Percentiles rank a stretch among this genome's conserved stretches.
Conservation (phyloP, 1,140 invertebrate species). For the Apis florea region DNA sequence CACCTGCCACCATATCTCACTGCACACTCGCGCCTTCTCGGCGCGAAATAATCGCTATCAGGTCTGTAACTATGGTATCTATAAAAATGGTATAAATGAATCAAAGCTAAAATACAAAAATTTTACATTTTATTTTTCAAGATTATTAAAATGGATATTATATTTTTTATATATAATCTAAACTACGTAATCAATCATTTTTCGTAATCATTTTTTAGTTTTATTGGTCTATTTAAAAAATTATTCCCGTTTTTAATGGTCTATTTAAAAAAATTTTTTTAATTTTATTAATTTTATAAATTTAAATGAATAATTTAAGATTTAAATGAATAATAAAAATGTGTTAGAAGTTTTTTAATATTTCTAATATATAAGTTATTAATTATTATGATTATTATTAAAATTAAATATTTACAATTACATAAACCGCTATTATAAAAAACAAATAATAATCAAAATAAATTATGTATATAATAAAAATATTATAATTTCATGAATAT, state of each 20-base stretch:
- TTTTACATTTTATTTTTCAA: not conserved
- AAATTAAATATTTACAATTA: not conserved
- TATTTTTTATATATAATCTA: not conserved
- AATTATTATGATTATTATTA: not conserved
- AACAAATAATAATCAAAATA: not conserved
- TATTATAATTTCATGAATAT: not conserved
- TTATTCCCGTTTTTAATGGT: not conserved
- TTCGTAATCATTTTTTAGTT: too few relatives aligned
- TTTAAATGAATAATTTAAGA: not conserved
- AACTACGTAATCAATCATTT: too few relatives aligned
- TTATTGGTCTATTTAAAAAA: not conserved
- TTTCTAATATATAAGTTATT: not conserved
- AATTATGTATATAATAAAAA: not conserved
- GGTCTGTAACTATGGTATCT: not conserved
- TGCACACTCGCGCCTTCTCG: constrained; percentile 33
- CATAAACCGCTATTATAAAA: not conserved
- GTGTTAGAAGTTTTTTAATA: not conserved
- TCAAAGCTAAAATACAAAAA: not conserved
- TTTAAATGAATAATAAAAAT: not conserved
- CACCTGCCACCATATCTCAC: constrained; percentile 37
- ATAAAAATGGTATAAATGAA: not conserved
- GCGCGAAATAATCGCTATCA: constrained; percentile 26
- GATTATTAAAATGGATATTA: not conserved
- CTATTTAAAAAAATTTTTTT: not conserved
- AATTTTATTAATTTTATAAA: not conserved